Percentiles rank a stretch among this genome's conserved stretches.
Conservation (phyloP, 2,797 vertebrate genomes). For the Euthynnus affinis region DNA sequence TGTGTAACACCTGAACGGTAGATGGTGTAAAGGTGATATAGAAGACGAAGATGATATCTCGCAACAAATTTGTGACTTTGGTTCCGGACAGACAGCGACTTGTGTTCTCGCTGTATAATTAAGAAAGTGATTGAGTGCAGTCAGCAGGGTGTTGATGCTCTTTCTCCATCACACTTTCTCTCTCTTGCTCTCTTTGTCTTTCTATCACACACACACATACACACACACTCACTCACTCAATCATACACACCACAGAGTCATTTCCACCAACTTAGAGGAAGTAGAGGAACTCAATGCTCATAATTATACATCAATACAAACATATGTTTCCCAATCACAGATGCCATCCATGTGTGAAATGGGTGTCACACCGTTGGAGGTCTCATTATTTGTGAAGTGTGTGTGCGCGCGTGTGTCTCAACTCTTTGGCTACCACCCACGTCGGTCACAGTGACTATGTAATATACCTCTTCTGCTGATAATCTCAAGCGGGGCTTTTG, state of each 20-base stretch:
- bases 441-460: slow-evolving; percentile 52
- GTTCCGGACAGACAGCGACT: slow-evolving; percentile 75
- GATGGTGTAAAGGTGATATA: slow-evolving; percentile 54
- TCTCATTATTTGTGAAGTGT: slow-evolving; percentile 79
- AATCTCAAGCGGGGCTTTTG: slow-evolving; percentile 47
- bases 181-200: slow-evolving; percentile 61
- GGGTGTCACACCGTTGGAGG: slow-evolving; percentile 81
- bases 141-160: slow-evolving; percentile 78
- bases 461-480: slow-evolving; percentile 45
- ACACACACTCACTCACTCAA: slow-evolving; percentile 24
- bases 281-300: slow-evolving; percentile 76
- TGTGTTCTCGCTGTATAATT: slow-evolving; percentile 87
- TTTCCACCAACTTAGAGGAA: slow-evolving; percentile 75
- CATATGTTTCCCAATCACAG: slow-evolving; percentile 85
- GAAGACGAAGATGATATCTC: slow-evolving; percentile 48
- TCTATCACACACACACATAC: slow-evolving; percentile 14
- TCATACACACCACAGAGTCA: slow-evolving; percentile 67
- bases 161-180: slow-evolving; percentile 68
- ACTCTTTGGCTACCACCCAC: slow-evolving; percentile 59
- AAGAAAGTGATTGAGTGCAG: slow-evolving; percentile 77
- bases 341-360: slow-evolving; percentile 88
- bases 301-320: slow-evolving; percentile 88
- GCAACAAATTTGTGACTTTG: slow-evolving; percentile 75
- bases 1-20: slow-evolving; percentile 69
- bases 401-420: slow-evolving; percentile 21